Evolutionary conservation across 2,797 vertebrate genomes (phyloP), one percentile per base, ranked within the genome.

Genomic region (Acanthiza pusilla): DNA sequence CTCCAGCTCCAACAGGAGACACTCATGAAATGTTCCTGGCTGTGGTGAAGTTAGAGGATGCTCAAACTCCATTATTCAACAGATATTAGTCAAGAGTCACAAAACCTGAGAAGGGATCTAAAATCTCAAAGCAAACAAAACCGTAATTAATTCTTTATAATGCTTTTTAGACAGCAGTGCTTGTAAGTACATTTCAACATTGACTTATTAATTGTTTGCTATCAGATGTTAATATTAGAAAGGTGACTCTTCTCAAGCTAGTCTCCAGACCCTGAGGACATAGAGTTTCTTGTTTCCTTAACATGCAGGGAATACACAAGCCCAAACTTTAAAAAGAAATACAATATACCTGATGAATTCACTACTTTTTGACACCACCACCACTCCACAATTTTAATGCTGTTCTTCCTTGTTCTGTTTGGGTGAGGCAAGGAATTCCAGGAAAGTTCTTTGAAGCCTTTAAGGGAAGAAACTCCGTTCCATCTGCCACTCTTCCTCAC

Each of bases 1-100:
- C 7, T 4, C 3, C 13, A 13, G 3, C 19, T 76, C 26, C 42
- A 50, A 45, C 84, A 3, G 3, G 5, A 3, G 5, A 66, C 3
- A 60, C 3, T 12, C 2, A 1, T 7, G 3, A 55, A 62, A 66
- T 50, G 3, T 55, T 82, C 21, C 75, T 57, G 36, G 15, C 47
- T 3, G 1, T 7, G 4, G 22, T 16, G 17, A 83, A 88, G 42
- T 40, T 25, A 38, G 47, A 75, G n/a, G 19, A 32, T 84, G 34
- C 36, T 21, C 50, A 86, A 57, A 11, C 9, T 84, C 38, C 30
- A 7, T 25, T 36, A 40, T 73, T 79, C n/a, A 36, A 36, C 51
- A 84, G 51, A 34, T 45, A 54, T 0, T 5, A 66, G 16, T 61
- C 23, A 71, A 71, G 11, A 18, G 10, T 25, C 8, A 40, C 38